phyloP scores from a whole-genome alignment of 2,797 vertebrate genomes.

The Fistularia tabacaria region DNA sequence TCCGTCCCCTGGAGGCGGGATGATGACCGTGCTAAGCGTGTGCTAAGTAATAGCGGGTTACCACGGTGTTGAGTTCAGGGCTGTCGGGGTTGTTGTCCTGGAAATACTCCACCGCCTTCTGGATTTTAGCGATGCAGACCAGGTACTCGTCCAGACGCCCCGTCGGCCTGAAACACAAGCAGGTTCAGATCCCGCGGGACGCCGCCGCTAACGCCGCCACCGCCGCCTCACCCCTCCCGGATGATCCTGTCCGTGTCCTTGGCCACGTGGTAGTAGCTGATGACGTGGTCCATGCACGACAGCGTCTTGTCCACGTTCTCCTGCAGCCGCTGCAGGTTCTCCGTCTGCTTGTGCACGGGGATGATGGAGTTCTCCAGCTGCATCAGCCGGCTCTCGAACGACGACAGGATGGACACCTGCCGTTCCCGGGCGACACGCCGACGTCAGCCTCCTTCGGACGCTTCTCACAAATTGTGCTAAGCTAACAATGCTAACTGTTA shows the following conservation, averaged over 20 bases:
- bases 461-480: no score
- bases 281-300: conserved; percentile 93
- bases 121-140: conserved; percentile 91
- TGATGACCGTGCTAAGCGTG: neutral
- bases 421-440: rapidly evolving
- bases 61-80: conserved; percentile 96
- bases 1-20: no score
- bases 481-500: no score
- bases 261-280: conserved; percentile 97
- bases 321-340: conserved; percentile 96
- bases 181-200: neutral
- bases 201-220: neutral
- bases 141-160: conserved; percentile 92
- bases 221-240: conserved; percentile 84
- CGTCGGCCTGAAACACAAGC: conserved; percentile 75
- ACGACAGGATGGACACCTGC: conserved; percentile 97
- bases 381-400: conserved; percentile 97
- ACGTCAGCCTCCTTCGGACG: no score
- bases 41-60: conserved; percentile 30
- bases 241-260: conserved; percentile 95
- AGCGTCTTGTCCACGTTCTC: conserved; percentile 96
- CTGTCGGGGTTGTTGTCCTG: conserved; percentile 98
- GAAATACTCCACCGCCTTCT: conserved; percentile 98
- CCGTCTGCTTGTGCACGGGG: conserved; percentile 96
- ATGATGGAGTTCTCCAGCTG: conserved; percentile 98